These are phyloP conservation scores for Lithodes maja DNA, from an alignment of 2,888 invertebrate species.

Conservation along the genomic window DNA sequence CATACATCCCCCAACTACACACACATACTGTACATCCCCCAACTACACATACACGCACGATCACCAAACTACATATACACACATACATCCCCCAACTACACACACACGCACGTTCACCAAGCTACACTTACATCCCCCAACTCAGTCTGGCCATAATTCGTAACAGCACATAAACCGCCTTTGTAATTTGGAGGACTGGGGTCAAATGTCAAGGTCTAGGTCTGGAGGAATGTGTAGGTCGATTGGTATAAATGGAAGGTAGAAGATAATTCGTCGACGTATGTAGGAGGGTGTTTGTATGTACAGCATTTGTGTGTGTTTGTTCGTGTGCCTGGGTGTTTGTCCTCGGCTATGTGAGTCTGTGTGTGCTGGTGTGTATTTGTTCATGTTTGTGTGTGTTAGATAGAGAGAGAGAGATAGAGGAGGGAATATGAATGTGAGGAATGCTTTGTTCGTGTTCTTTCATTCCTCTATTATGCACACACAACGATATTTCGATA, in stretches of 20 bases:
- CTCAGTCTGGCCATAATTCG: too few species aligned
- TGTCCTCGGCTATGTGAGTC: constrained; percentile 10
- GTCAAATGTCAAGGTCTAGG: too few species aligned
- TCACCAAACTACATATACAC: neutral
- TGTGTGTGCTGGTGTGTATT: too few species aligned
- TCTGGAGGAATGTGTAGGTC: too few species aligned
- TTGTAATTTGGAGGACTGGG: too few species aligned
- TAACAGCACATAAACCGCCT: too few species aligned
- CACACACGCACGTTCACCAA: neutral
- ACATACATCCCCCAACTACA: neutral
- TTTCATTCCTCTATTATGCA: neutral
- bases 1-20: neutral
- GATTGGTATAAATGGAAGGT: too few species aligned
- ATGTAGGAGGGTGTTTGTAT: constrained; percentile 72
- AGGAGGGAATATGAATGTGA: too few species aligned
- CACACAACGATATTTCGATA: too few species aligned
- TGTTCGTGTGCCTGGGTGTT: constrained; percentile 25
- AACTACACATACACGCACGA: neutral
- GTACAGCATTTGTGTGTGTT: constrained; percentile 51
- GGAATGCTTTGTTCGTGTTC: neutral
- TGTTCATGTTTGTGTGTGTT: too few species aligned
- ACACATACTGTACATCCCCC: neutral
- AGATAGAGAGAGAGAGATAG: too few species aligned
- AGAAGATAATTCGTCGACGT: too few species aligned
- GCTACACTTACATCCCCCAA: neutral